Percentiles rank a stretch among this genome's conserved stretches.
phyloP scores from a whole-genome alignment of 2,888 invertebrate genomes.

The Oscheius myriophilus region DNA sequence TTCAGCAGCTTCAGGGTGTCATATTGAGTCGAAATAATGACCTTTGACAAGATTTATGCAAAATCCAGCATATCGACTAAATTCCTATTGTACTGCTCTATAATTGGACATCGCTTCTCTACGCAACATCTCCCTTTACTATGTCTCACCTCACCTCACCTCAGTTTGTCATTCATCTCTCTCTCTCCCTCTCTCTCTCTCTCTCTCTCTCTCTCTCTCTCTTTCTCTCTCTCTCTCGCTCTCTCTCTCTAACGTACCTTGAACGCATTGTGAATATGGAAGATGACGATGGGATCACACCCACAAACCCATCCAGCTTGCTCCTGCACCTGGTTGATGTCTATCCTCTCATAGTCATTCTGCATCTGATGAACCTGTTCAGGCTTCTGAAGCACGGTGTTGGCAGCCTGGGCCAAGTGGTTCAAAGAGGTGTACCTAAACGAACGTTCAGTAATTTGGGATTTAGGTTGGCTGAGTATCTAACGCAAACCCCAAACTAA shows the following conservation, averaged over 20 bases:
- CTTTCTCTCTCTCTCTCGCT: background rate
- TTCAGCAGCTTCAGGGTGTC: no score
- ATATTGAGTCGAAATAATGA: no score
- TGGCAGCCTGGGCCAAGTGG: conserved; percentile 92
- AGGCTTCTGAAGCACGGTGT: conserved; percentile 92
- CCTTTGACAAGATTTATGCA: no score
- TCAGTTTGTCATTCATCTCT: no score
- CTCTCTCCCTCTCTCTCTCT: background rate
- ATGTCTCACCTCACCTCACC: no score
- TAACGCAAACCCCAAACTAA: background rate
- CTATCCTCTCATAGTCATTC: conserved; percentile 91
- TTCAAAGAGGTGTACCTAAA: conserved; percentile 88
- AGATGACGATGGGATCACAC: conserved; percentile 85
- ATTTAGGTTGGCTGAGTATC: background rate
- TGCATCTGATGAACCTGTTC: conserved; percentile 96
- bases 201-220: background rate
- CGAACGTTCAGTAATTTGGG: background rate
- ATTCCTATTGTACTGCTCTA: no score
- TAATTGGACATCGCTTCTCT: no score
- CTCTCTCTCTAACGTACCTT: conserved; percentile 32
- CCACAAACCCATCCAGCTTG: conserved; percentile 98
- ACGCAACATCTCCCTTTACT: no score
- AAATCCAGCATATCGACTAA: no score
- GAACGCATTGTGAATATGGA: conserved; percentile 52
- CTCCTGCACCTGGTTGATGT: conserved; percentile 90